A percentile compares a stretch with the other conserved stretches of the same genome.
phyloP scores from a whole-genome alignment of 2,888 invertebrate genomes.

The Flexamia atlantica region DNA sequence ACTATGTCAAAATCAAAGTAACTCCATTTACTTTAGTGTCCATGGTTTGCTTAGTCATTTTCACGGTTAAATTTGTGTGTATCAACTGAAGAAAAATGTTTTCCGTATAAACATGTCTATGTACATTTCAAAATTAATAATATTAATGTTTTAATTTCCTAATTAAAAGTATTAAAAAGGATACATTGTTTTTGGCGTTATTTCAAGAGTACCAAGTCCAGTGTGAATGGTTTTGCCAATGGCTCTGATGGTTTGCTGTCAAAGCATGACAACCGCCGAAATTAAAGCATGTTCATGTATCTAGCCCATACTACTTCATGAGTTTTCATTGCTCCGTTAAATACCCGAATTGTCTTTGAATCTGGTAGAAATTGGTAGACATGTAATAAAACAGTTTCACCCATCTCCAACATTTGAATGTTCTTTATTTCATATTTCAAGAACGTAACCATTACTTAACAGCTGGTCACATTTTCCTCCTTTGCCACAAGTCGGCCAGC shows the following conservation, averaged over 20 bases:
- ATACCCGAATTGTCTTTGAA: background rate
- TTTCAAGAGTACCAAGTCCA: background rate
- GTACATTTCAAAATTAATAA: constrained; percentile 3
- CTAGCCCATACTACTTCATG: constrained; percentile 15
- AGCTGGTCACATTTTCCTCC: background rate
- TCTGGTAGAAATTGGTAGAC: constrained; percentile 4
- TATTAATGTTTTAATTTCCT: background rate
- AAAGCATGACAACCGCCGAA: background rate
- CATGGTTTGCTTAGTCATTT: too few relatives aligned
- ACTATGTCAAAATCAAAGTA: too few relatives aligned
- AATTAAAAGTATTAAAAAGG: background rate
- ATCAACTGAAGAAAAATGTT: background rate
- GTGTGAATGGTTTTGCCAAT: background rate
- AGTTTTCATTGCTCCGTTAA: background rate
- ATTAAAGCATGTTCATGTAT: background rate
- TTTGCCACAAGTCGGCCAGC: background rate
- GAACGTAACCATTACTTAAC: background rate
- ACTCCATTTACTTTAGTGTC: too few relatives aligned
- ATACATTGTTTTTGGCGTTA: constrained; percentile 2
- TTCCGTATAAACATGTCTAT: background rate
- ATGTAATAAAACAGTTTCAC: background rate
- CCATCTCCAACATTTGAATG: background rate
- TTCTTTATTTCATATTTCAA: background rate
- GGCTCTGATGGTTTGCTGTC: constrained; percentile 11
- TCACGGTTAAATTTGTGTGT: background rate